Evolutionary conservation across 2,888 invertebrate genomes (phyloP), one percentile per base, ranked within the genome.

Genomic region (Leptopilina syphax): DNA sequence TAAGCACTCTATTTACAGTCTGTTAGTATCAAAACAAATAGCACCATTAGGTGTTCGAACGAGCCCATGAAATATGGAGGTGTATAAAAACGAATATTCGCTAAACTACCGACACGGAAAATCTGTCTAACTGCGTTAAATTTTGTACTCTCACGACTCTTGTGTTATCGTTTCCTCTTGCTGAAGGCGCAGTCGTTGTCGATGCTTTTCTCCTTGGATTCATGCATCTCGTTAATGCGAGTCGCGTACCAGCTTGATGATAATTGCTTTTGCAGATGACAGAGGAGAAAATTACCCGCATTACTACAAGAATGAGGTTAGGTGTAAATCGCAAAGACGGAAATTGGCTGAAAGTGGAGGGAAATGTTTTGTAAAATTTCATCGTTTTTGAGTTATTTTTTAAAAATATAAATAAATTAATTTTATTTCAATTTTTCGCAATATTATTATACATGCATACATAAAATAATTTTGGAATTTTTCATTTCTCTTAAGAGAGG

Each of bases 181-280:
- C 41, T 63, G 12, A 54, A 57, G 57, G 50, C 50, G 34, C 54
- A 57, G 73, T 24, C 57, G 27, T 54, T 70, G 73, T 73, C 73
- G 73, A 73, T 57, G 73, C 73, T 60, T 73, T 73, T 60, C 73
- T 73, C 34, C 73, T 77, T 77, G 24, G 44, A 65, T 65, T 84
- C 84, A 41, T 60, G 73, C 73, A 60, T 73, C 73, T 73, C 73
- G 83, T 84, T 82, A 84, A 83, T 81, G 82, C 81, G 76, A 84
- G 77, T 79, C 79, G 78, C 82, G 79, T 80, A 79, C 78, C 77
- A 83, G 79, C 83, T 83, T 79, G 82, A 79, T 77, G 84, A 84
- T 84, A 83, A 86, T 85, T 84, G 83, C 84, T 84, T 82, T 82
- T 77, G 81, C 83, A 80, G 83, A 84, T 82, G 84, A 82, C 81